A percentile compares a stretch with the other conserved stretches of the same genome.
Evolutionary conservation across 2,113 vertebrate genomes (phyloP).

Genomic region (Piaya cayana): DNA sequence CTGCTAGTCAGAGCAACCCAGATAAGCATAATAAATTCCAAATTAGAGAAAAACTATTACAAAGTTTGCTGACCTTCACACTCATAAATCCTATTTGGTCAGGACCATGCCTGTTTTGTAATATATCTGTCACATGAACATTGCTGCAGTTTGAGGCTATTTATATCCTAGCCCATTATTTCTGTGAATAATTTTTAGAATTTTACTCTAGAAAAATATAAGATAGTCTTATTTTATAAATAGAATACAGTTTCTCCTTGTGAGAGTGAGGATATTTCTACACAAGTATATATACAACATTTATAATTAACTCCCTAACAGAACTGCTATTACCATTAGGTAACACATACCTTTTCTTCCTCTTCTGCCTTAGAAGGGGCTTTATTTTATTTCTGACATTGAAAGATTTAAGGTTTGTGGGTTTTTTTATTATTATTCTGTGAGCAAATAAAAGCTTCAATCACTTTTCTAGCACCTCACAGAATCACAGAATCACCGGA

Average conservation of each 20-base stretch:
- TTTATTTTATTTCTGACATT: neutral
- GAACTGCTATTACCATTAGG: neutral
- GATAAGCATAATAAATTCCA: neutral
- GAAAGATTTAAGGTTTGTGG: neutral
- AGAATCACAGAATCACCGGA: no score
- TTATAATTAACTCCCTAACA: neutral
- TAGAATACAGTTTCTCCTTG: neutral
- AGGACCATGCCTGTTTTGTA: neutral
- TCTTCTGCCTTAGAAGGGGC: neutral
- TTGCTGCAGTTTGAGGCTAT: neutral
- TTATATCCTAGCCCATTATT: neutral
- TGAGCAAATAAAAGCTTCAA: neutral
- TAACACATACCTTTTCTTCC: neutral
- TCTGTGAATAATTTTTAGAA: neutral
- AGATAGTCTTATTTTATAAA: neutral
- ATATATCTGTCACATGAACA: neutral
- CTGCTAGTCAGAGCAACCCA: neutral
- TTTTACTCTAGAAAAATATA: neutral
- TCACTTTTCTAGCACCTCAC: neutral
- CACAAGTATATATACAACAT: neutral
- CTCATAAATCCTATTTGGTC: neutral
- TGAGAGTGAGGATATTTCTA: neutral
- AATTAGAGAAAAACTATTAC: neutral
- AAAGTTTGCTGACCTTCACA: slow-evolving; percentile 12
- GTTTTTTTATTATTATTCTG: neutral